A percentile compares a stretch with the other conserved stretches of the same genome.
Conservation (phyloP, 2,113 vertebrate genomes). For the Cacatua alba region DNA sequence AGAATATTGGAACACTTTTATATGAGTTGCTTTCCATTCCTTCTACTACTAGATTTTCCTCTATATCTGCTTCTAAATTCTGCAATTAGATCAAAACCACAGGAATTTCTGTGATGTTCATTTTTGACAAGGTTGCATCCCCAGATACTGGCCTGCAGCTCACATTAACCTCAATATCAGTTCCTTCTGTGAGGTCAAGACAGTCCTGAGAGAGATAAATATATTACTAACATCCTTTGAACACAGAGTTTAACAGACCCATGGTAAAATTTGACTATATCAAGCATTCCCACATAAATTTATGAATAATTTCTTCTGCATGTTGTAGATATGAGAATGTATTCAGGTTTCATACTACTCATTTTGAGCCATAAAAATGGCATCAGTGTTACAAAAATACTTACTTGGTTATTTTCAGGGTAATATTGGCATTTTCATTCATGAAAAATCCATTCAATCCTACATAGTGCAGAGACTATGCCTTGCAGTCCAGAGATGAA, state of each 20-base stretch:
- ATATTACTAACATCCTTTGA: background rate
- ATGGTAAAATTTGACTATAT: background rate
- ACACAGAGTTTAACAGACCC: background rate
- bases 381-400: background rate
- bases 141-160: background rate
- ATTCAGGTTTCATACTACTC: background rate
- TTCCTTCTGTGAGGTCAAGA: background rate
- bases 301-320: background rate
- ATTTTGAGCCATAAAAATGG: background rate
- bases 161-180: background rate
- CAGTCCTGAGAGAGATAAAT: background rate
- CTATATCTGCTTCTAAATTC: background rate
- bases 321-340: background rate
- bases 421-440: background rate
- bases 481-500: background rate
- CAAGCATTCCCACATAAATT: background rate
- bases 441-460: background rate
- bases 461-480: background rate
- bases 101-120: background rate
- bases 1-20: no score
- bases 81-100: background rate
- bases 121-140: background rate
- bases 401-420: background rate
- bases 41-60: background rate
- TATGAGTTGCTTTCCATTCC: background rate